These are phyloP conservation scores for Hydrotaea diabolus DNA, from an alignment of 2,888 invertebrate species.

Conservation along the genomic window DNA sequence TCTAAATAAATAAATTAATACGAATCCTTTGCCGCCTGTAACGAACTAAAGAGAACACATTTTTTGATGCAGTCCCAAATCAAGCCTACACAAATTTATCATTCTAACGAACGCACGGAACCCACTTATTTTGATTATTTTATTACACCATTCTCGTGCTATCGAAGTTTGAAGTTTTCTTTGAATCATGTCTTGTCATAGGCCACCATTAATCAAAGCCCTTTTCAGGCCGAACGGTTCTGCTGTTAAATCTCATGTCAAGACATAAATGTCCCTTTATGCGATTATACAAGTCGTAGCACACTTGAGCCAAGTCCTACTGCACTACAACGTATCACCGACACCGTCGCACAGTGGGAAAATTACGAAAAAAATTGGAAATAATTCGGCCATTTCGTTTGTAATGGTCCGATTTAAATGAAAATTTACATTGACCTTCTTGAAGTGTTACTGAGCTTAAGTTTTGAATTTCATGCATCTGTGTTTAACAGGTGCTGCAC, in stretches of 20 bases:
- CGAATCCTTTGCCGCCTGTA: too few species aligned
- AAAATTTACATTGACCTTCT: too few species aligned
- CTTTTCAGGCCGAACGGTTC: not conserved
- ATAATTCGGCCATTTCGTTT: too few species aligned
- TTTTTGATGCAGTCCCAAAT: too few species aligned
- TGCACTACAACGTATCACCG: not conserved
- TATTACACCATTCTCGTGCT: not conserved
- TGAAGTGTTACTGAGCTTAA: too few species aligned
- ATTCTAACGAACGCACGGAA: conserved; percentile 6
- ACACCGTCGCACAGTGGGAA: too few species aligned
- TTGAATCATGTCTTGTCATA: conserved; percentile 8
- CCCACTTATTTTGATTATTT: conserved; percentile 20
- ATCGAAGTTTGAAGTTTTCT: conserved; percentile 7
- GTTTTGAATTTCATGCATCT: too few species aligned
- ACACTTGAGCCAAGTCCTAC: not conserved
- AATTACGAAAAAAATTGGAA: too few species aligned
- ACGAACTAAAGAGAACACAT: too few species aligned
- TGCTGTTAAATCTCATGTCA: conserved; percentile 40
- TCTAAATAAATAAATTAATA: too few species aligned
- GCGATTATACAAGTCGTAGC: not conserved
- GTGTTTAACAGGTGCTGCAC: too few species aligned
- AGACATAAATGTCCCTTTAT: conserved; percentile 8
- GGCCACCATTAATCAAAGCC: conserved; percentile 35
- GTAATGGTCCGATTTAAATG: too few species aligned
- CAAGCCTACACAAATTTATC: not conserved